These are phyloP conservation scores for Drosophila leontia DNA, from an alignment of 1,140 invertebrate genomes.

Conservation along the genomic window DNA sequence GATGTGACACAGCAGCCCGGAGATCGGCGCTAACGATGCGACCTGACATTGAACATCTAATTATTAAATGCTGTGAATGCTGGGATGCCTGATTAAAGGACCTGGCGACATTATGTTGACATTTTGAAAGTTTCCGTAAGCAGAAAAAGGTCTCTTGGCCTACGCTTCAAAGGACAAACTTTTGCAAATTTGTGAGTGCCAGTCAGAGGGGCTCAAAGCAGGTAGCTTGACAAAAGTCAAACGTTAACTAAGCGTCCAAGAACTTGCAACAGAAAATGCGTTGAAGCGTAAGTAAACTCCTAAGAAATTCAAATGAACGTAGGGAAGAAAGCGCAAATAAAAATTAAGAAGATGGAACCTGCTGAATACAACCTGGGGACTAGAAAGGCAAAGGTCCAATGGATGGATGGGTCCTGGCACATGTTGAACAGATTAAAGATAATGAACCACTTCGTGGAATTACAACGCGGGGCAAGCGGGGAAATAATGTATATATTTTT, in stretches of 20 bases:
- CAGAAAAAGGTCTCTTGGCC: slow-evolving; percentile 19
- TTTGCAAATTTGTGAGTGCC: slow-evolving; percentile 37
- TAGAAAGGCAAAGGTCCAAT: slow-evolving; percentile 67
- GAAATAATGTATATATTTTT: background rate
- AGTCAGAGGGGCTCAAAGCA: background rate
- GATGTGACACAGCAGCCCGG: slow-evolving; percentile 46
- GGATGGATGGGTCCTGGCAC: slow-evolving; percentile 5
- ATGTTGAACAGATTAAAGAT: slow-evolving; percentile 12
- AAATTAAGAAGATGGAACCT: slow-evolving; percentile 36
- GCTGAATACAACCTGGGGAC: slow-evolving; percentile 16
- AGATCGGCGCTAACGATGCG: slow-evolving; percentile 55
- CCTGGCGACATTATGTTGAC: slow-evolving; percentile 71
- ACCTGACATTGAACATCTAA: slow-evolving; percentile 69
- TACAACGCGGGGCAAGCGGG: background rate
- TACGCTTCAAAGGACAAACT: slow-evolving; percentile 62
- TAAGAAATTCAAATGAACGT: slow-evolving; percentile 82
- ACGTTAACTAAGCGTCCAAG: slow-evolving; percentile 81
- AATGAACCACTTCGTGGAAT: slow-evolving; percentile 9
- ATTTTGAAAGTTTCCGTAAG: slow-evolving; percentile 68
- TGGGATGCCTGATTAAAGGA: slow-evolving; percentile 71
- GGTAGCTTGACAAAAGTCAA: slow-evolving; percentile 74
- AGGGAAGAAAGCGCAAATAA: slow-evolving; percentile 43
- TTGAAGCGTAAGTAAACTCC: slow-evolving; percentile 76
- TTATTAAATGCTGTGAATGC: slow-evolving; percentile 55
- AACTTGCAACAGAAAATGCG: slow-evolving; percentile 78